Conservation (phyloP, 2,113 vertebrate species). For the Phocoena phocoena region DNA sequence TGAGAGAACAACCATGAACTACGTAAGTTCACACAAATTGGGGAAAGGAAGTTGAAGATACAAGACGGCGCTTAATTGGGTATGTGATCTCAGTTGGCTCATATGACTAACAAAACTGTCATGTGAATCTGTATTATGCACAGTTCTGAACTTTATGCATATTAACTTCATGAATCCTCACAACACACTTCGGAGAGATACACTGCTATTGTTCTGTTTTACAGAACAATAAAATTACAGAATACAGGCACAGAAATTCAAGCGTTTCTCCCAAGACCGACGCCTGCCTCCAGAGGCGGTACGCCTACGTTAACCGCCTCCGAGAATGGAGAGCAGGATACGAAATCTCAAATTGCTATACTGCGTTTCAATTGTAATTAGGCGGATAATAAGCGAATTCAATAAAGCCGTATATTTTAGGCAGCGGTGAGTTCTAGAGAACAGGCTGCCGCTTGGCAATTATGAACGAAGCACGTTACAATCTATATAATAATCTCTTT, state of each 20-base stretch:
- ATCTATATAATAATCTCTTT: background rate
- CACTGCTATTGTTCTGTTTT: background rate
- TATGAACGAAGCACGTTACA: background rate
- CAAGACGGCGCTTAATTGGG: background rate
- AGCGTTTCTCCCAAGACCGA: background rate
- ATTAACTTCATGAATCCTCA: background rate
- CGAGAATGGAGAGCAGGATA: background rate
- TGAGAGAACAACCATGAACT: background rate
- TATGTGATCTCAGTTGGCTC: background rate
- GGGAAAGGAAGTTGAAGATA: background rate
- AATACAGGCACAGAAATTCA: background rate
- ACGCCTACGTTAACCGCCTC: background rate
- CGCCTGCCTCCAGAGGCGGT: background rate
- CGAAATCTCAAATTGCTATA: background rate
- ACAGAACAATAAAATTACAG: background rate
- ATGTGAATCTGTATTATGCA: background rate
- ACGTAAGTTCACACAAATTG: background rate
- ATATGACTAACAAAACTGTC: background rate
- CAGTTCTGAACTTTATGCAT: background rate
- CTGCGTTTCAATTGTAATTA: background rate
- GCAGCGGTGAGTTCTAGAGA: background rate
- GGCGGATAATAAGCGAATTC: background rate
- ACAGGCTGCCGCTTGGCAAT: background rate
- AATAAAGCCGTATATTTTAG: constrained; percentile 4
- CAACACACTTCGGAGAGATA: background rate